Conservation (phyloP, 2,888 invertebrate genomes). For the Troides aeacus region DNA sequence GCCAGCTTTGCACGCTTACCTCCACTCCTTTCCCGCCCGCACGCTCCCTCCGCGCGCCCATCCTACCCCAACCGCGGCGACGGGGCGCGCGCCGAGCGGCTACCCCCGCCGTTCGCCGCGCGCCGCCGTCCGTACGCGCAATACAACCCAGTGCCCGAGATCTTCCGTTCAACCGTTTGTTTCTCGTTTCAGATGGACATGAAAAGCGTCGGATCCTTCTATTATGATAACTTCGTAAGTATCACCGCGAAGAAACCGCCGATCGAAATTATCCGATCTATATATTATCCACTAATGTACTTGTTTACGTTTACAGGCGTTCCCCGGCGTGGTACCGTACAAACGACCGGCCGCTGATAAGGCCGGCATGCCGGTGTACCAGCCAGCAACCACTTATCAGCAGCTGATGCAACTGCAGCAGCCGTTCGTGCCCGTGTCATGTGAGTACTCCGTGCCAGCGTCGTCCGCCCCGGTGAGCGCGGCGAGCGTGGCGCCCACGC, state of each 20-base stretch:
- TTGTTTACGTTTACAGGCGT: constrained; percentile 83
- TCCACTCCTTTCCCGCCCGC: constrained; percentile 52
- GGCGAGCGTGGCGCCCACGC: constrained; percentile 48
- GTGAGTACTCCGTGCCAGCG: constrained; percentile 94
- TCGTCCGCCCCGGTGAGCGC: constrained; percentile 82
- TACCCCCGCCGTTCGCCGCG: constrained; percentile 44
- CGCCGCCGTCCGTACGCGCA: constrained; percentile 38
- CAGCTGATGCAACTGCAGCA: constrained; percentile 96
- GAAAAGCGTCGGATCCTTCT: constrained; percentile 97
- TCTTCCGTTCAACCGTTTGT: constrained; percentile 68
- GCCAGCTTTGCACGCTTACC: constrained; percentile 84
- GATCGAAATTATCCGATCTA: neutral
- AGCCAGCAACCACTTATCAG: constrained; percentile 95
- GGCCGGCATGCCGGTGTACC: constrained; percentile 97
- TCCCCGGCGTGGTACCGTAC: constrained; percentile 97
- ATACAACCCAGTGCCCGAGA: constrained; percentile 42
- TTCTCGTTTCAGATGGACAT: constrained; percentile 94
- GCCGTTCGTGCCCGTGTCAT: constrained; percentile 99
- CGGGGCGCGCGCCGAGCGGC: constrained; percentile 56
- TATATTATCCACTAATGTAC: constrained; percentile 10
- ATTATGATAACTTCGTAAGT: constrained; percentile 98
- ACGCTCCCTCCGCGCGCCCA: constrained; percentile 59
- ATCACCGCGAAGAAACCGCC: constrained; percentile 46
- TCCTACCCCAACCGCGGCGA: constrained; percentile 49
- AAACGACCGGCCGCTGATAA: constrained; percentile 98